These are phyloP conservation scores for Calyptomena viridis DNA, from an alignment of 2,113 vertebrate genomes.

Conservation along the genomic window DNA sequence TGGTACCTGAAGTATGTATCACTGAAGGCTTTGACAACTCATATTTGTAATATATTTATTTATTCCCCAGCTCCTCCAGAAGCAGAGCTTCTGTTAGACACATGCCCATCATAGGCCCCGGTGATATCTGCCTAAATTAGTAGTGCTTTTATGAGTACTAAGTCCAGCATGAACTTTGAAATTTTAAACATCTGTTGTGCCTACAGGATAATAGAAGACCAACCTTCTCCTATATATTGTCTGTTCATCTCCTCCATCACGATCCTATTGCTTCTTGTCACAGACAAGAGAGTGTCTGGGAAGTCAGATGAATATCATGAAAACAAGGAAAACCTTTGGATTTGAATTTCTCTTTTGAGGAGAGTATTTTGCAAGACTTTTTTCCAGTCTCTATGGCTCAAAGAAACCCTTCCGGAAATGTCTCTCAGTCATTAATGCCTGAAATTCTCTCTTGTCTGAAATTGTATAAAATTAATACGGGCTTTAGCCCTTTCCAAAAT, in stretches of 20 bases:
- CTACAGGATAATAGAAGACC: neutral
- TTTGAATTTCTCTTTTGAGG: neutral
- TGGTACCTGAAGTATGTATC: neutral
- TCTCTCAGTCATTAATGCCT: neutral
- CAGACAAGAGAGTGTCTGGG: neutral
- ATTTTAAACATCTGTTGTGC: neutral
- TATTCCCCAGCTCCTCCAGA: neutral
- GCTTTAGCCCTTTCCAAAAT: neutral
- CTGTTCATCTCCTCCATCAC: neutral
- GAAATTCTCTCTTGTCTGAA: neutral
- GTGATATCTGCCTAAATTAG: neutral
- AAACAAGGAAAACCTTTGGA: neutral
- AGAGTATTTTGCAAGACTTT: neutral
- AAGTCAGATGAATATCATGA: neutral
- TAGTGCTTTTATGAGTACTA: neutral
- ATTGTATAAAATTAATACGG: conserved; percentile 10
- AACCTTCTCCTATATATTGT: neutral
- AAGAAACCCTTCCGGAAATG: neutral
- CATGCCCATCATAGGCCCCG: neutral
- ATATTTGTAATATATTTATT: neutral
- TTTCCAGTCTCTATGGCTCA: neutral
- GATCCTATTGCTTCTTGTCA: neutral
- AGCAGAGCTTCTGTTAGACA: neutral
- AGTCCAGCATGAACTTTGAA: neutral
- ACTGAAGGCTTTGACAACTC: neutral